A percentile compares a stretch with the other conserved stretches of the same genome.
Evolutionary conservation across 1,140 invertebrate species (phyloP).

Genomic region (Acyrthosiphon pisum): DNA sequence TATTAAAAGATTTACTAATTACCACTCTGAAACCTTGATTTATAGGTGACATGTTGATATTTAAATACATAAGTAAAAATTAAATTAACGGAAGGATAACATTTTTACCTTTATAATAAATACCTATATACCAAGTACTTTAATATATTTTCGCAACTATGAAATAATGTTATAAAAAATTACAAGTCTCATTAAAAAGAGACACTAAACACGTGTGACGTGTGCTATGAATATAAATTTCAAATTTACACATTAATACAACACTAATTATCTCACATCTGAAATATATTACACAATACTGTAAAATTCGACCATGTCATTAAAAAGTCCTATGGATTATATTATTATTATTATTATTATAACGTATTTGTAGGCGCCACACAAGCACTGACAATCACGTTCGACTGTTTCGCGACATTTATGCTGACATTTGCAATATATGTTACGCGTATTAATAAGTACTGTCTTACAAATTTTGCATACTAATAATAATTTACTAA

Average conservation of each 20-base stretch:
- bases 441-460: conserved; percentile 20
- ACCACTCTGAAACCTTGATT: not conserved
- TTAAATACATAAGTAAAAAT: not conserved
- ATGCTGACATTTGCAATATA: not conserved
- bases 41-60: not conserved
- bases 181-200: not conserved
- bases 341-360: not conserved
- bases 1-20: not conserved
- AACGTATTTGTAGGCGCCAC: not conserved
- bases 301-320: not conserved
- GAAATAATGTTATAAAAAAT: conserved; percentile 5
- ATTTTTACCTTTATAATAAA: not conserved
- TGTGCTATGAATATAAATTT: conserved; percentile 18
- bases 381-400: conserved; percentile 10
- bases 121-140: not conserved
- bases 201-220: not conserved
- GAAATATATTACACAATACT: not conserved
- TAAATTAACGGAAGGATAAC: not conserved
- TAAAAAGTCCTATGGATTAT: not conserved
- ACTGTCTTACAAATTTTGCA: conserved; percentile 40
- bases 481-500: conserved; percentile 15
- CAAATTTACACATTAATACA: conserved; percentile 21
- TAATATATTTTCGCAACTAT: not conserved
- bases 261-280: conserved; percentile 6
- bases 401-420: conserved; percentile 8